Percentiles rank a stretch among this genome's conserved stretches.
Conservation (phyloP, 1,140 invertebrate species). For the Ptiloglossa arizonensis region DNA sequence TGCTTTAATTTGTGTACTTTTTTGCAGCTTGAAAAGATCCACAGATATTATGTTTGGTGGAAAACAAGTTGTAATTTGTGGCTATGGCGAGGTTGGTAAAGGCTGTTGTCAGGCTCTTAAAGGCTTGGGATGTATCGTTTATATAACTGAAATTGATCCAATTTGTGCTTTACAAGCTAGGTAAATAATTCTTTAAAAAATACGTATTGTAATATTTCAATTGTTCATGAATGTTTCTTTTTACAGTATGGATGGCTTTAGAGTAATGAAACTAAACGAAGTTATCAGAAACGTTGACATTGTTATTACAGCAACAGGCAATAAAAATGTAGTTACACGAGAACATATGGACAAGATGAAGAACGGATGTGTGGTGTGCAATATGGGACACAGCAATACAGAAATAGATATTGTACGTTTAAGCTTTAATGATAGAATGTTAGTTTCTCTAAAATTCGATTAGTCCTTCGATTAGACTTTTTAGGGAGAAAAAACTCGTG, state of each 20-base stretch:
- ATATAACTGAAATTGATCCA: slow-evolving; percentile 98
- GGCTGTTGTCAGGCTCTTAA: slow-evolving; percentile 97
- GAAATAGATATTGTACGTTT: slow-evolving; percentile 96
- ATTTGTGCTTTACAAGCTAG: slow-evolving; percentile 98
- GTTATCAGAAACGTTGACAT: slow-evolving; percentile 97
- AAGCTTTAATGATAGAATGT: slow-evolving; percentile 15
- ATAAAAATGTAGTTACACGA: slow-evolving; percentile 97
- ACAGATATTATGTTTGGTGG: slow-evolving; percentile 99
- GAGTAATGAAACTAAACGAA: slow-evolving; percentile 97
- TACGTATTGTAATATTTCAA: background rate
- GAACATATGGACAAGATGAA: slow-evolving; percentile 99
- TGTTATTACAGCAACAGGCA: slow-evolving; percentile 97
- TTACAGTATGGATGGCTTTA: slow-evolving; percentile 97
- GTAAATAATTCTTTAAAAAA: slow-evolving; percentile 80
- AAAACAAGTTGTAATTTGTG: slow-evolving; percentile 97
- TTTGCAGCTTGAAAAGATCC: slow-evolving; percentile 93
- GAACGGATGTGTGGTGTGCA: slow-evolving; percentile 97
- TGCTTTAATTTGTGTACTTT: slow-evolving; percentile 37
- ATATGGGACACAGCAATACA: slow-evolving; percentile 99
- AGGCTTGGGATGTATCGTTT: slow-evolving; percentile 96
- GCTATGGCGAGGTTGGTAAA: slow-evolving; percentile 99
- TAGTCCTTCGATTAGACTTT: slow-evolving; percentile 19
- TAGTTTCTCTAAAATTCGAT: slow-evolving; percentile 33
- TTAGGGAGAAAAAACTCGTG: slow-evolving; percentile 44
- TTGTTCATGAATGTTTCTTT: slow-evolving; percentile 17